Base-by-base conservation (phyloP, 2,888 invertebrate genomes). In the Eupithecia centaureata region DNA sequence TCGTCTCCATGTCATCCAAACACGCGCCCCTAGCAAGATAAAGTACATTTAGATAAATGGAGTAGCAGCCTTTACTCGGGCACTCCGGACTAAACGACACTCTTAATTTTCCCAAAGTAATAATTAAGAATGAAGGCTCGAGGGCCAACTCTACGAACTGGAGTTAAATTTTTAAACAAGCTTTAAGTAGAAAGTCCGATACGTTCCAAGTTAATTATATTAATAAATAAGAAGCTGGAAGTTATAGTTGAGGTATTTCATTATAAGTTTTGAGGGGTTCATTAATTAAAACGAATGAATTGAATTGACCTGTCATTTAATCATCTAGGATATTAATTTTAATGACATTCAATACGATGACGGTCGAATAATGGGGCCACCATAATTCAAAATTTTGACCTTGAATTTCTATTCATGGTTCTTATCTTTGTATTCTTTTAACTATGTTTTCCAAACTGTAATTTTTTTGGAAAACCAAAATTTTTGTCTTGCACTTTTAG, bases 81-180 rank as follows among this genome's bases (percentile, higher is more conserved):
- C 82, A 85, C 92, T 91, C 85, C 80, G 83, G 85, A 79, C 88
- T 91, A 91, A 93, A 90, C 93, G 93, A 92, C 93, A 92, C 86
- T 91, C 93, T 93, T 94, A 93, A 93, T 94, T 93, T 92, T 91
- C 88, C 90, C 92, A 92, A 93, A 93, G 94, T 93, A 93, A 93
- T 94, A 93, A 94, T 94, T 93, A 93, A 92, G 92, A 93, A 91
- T 91, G 93, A 93, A 93, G 88, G 87, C 85, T 87, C 85, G 85
- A 83, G 86, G 88, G 87, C 89, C 84, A 84, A 84, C 86, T 86
- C 86, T 82, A 81, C 81, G 80, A 82, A 84, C 86, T 81, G 86
- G 78, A 79, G 88, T 82, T 92, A 90, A 91, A 92, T 93, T 92
- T 93, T 92, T 93, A 92, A 93, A 88, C 85, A 90, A 86, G 84